phyloP scores from a whole-genome alignment of 2,888 invertebrate species.

The Pseudococcus longispinus region DNA sequence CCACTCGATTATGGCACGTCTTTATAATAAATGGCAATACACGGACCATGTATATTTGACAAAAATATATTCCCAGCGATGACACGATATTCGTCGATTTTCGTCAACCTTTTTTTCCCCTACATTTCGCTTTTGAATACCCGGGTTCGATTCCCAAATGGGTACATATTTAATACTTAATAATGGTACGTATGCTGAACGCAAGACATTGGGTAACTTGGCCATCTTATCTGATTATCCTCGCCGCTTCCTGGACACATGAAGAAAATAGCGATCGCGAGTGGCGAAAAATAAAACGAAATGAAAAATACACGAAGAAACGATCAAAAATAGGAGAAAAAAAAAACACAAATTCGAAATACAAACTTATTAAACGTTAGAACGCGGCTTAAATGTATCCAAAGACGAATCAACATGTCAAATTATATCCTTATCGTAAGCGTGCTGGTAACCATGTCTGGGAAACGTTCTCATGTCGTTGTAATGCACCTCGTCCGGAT shows the following conservation, averaged over 20 bases:
- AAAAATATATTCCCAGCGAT: background rate
- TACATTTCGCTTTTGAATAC: background rate
- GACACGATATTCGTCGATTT: background rate
- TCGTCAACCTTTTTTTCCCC: background rate
- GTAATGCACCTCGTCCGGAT: slow-evolving; percentile 11
- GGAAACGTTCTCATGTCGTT: slow-evolving; percentile 50
- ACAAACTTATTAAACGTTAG: slow-evolving; percentile 27
- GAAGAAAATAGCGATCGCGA: background rate
- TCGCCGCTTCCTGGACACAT: background rate
- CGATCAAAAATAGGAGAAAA: background rate
- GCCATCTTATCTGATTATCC: background rate
- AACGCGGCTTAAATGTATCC: slow-evolving; percentile 45
- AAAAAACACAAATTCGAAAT: background rate
- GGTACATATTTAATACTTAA: background rate
- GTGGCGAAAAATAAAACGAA: background rate
- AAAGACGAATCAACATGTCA: slow-evolving; percentile 39
- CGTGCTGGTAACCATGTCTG: slow-evolving; percentile 27
- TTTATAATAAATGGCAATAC: background rate
- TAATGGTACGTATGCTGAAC: background rate
- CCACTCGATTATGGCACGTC: slow-evolving; percentile 7
- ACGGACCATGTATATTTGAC: background rate
- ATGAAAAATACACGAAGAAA: background rate
- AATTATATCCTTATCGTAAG: slow-evolving; percentile 51
- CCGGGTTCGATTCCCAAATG: slow-evolving; percentile 28
- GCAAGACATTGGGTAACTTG: background rate